These are phyloP conservation scores for Argyresthia goedartella DNA, from an alignment of 2,888 invertebrate species.

Conservation along the genomic window DNA sequence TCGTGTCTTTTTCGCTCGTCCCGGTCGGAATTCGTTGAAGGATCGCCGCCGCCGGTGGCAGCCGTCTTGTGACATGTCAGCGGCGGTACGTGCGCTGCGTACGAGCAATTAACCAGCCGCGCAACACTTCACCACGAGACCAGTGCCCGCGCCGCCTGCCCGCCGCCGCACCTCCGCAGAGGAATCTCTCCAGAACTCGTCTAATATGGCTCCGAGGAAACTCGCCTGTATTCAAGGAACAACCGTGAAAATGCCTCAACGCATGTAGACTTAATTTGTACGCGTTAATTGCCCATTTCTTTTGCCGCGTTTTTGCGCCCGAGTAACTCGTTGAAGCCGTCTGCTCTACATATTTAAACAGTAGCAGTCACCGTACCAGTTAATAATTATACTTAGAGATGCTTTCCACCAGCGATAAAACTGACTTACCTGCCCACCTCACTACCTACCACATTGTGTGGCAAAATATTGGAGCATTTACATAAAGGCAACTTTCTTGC, in stretches of 20 bases:
- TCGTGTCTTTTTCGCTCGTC: conserved; percentile 70
- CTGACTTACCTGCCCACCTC: background rate
- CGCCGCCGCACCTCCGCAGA: conserved; percentile 18
- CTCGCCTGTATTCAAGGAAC: conserved; percentile 52
- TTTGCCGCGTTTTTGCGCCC: background rate
- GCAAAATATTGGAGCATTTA: background rate
- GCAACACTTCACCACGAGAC: background rate
- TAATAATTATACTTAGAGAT: too few relatives aligned
- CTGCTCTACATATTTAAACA: background rate
- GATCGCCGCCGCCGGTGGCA: conserved; percentile 68
- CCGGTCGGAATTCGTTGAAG: conserved; percentile 65
- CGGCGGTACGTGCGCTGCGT: conserved; percentile 59
- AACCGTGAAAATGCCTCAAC: conserved; percentile 45
- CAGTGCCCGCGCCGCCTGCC: conserved; percentile 25
- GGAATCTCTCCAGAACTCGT: conserved; percentile 34
- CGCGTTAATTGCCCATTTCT: conserved; percentile 35
- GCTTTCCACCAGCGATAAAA: too few relatives aligned
- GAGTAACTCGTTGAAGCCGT: background rate
- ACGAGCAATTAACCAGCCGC: conserved; percentile 57
- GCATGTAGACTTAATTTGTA: conserved; percentile 36
- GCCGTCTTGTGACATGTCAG: conserved; percentile 67
- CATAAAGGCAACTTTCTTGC: conserved; percentile 9
- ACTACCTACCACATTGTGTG: background rate
- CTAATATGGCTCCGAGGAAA: conserved; percentile 34
- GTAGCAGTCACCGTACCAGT: too few relatives aligned